Base-by-base conservation (phyloP, 92 coral and sea anemone genomes). In the Pocillopora grandis region DNA sequence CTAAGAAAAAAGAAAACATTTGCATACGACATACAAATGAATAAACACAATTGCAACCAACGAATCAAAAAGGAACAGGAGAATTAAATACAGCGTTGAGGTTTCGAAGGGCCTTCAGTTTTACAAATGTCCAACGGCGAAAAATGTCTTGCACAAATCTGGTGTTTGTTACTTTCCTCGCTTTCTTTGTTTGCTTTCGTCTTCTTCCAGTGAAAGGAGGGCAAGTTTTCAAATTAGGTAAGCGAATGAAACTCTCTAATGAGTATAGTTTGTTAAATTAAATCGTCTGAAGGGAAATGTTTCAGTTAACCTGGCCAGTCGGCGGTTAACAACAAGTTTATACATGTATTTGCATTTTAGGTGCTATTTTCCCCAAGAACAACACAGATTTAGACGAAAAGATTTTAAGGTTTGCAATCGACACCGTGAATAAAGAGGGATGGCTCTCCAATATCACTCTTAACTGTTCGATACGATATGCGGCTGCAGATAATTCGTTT, bases 381-480 rank as follows among this genome's bases (percentile, higher is more conserved):
- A 88, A 87, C 36, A 68, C 69, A 16, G 88, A 86, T 70, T 20
- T 89, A 1, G 95, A 92, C 11, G 95, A 86, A 60, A 69, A 74
- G 21, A 86, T 81, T 35, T 92, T 92, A 77, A 72, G 85, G 35
- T 92, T 92, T 65, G 95, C 95, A 10, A 67, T 92, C 9, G 72
- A 80, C n/a, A 77, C 75, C 58, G 66, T 92, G 37, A 87, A 87
- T 80, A 81, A 68, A 49, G 62, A 88, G 60, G 27, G 36, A 10
- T 42, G 83, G 55, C 72, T 78, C 6, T 15, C 88, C 0, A 85
- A 88, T 11, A 64, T 87, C 5, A 87, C 72, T 17, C 70, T 92
- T 19, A 76, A n/a, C 31, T 70, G 88, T 13, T 81, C 84, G 18
- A 88, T 92, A 56, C 80, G 75, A 21, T 62, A 76, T 59, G 95